phyloP scores from a whole-genome alignment of 2,797 vertebrate genomes.

The Heteromormyrus szaboi region DNA sequence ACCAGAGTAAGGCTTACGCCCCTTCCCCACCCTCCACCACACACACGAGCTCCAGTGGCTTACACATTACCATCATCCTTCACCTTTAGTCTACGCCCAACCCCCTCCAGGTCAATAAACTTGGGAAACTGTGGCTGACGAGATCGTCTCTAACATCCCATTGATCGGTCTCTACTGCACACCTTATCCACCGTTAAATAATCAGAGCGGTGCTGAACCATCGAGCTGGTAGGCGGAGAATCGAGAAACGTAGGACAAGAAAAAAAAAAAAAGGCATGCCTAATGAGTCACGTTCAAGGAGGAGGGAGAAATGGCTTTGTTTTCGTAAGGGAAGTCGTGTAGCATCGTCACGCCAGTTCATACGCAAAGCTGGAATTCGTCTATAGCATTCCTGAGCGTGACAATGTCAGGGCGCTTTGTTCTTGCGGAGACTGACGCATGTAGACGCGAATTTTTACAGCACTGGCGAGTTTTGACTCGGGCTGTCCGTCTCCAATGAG shows the following conservation, averaged over 20 bases:
- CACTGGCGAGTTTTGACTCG: not conserved
- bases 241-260: not conserved
- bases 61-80: conserved; percentile 1
- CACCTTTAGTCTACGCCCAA: not conserved
- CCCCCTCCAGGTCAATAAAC: conserved; percentile 11
- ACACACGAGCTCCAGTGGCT: not conserved
- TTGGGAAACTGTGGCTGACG: not conserved
- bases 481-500: too few relatives aligned
- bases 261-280: not conserved
- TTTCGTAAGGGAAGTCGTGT: not conserved
- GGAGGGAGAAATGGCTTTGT: not conserved
- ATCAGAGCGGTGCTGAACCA: not conserved
- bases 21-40: not conserved
- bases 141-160: not conserved
- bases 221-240: not conserved
- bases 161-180: not conserved
- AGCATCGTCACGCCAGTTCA: not conserved
- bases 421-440: not conserved
- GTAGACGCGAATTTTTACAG: not conserved
- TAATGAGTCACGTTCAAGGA: not conserved
- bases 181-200: not conserved
- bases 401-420: not conserved
- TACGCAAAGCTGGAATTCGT: not conserved
- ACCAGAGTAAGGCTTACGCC: not conserved
- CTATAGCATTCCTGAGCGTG: not conserved